Evolutionary conservation across 2,797 vertebrate genomes (phyloP), one percentile per base, ranked within the genome.

Genomic region (Pampus argenteus): DNA sequence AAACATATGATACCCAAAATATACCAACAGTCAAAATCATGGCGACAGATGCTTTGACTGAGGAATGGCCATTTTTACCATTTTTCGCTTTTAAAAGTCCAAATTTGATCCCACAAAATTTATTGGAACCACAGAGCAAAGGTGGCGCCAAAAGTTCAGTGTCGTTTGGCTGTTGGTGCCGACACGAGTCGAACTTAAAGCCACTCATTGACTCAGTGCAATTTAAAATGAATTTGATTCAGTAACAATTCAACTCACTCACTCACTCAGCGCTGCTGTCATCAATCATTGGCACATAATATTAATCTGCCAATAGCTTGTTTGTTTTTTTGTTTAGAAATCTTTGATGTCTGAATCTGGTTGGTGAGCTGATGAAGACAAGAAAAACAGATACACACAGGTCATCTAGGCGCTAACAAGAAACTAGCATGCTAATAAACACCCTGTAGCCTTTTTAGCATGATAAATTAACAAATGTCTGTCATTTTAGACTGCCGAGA

Each of bases 151-250:
- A 54, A 1, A 10, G 65, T 22, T 68, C 25, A 25, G 54, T 9
- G 65, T 73, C 29, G 6, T 66, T 74, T 68, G 75, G 71, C 76
- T 79, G 64, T 62, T 9, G n/a, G 40, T 26, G 58, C 72, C 31
- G 34, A 47, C 45, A 2, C 11, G 52, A 57, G 63, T 60, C 34
- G 14, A 69, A 52, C 67, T 51, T 36, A 28, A 57, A 55, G 69
- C 70, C 76, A 9, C 70, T 76, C 40, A 45, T 70, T 56, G 75
- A 88, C 79, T 91, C 87, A 91, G 91, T 92, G 90, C 91, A 91
- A 89, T 86, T 83, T 69, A 68, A 87, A 81, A 73, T 76, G 74
- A 83, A 67, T 62, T 83, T 5, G 58, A 80, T 76, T 81, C 78
- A 71, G 65, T 79, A 71, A 81, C 57, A 34, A 68, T 66, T 47